Evolutionary conservation across 2,113 vertebrate genomes (phyloP).

Genomic region (Nothocercus julius): DNA sequence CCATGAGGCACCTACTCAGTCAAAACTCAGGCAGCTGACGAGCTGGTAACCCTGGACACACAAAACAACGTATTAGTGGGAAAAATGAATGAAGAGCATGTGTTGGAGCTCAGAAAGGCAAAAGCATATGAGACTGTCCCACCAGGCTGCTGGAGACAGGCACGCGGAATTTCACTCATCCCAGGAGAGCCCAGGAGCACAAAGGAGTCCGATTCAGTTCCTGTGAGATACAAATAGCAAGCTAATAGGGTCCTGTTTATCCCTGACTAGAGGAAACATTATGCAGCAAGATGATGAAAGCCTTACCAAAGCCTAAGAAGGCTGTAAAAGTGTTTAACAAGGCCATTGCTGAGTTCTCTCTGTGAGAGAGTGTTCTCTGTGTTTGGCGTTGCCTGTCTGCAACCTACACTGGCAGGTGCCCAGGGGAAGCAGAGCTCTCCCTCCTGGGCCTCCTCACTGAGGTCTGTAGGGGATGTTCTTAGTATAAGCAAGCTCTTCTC

Average conservation of each 20-base stretch:
- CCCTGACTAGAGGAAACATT: not conserved
- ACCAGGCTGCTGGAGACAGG: not conserved
- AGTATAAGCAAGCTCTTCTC: not conserved
- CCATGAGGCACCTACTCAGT: not conserved
- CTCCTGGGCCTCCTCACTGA: fast-evolving
- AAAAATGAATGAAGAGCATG: not conserved
- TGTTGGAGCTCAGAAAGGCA: not conserved
- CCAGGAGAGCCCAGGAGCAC: not conserved
- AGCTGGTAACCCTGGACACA: slow-evolving; percentile 26
- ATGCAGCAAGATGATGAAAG: not conserved
- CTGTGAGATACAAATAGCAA: not conserved
- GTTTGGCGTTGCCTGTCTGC: not conserved
- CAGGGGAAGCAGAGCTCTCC: not conserved
- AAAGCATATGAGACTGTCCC: not conserved
- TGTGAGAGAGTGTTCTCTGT: fast-evolving
- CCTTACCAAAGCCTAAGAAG: not conserved
- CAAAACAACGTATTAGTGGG: slow-evolving; percentile 27
- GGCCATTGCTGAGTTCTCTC: not conserved
- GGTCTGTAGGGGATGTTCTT: not conserved
- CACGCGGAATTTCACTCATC: not conserved
- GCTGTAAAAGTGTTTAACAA: not conserved
- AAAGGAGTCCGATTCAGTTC: not conserved
- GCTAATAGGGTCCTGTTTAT: fast-evolving
- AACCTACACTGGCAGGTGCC: not conserved
- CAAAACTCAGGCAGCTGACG: not conserved